Evolutionary conservation across 2,888 invertebrate species (phyloP).

Genomic region (Dermolepida albohirtum): DNA sequence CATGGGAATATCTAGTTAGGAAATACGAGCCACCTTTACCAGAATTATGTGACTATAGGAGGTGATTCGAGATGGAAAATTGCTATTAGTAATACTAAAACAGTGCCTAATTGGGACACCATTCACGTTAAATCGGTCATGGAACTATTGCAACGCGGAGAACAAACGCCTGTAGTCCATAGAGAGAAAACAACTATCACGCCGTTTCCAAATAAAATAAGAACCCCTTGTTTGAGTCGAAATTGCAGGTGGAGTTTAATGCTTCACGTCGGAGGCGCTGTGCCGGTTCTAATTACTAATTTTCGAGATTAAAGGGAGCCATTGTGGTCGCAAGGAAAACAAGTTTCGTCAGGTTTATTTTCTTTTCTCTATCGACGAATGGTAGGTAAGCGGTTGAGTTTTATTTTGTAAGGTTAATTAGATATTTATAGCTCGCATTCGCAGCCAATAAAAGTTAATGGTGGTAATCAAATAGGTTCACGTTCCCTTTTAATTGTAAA

Average conservation of each 20-base stretch:
- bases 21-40: no score
- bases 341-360: neutral
- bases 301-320: slow-evolving; percentile 20
- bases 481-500: no score
- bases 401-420: no score
- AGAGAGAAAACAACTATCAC: slow-evolving; percentile 21
- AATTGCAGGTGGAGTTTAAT: slow-evolving; percentile 14
- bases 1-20: no score
- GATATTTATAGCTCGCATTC: neutral
- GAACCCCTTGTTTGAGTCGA: slow-evolving; percentile 5
- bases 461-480: neutral
- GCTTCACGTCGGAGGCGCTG: slow-evolving; percentile 5
- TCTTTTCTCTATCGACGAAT: slow-evolving; percentile 3
- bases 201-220: slow-evolving; percentile 12
- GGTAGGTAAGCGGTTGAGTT: no score
- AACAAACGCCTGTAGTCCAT: neutral
- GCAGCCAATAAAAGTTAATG: neutral
- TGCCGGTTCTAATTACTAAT: slow-evolving; percentile 18
- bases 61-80: neutral
- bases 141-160: neutral
- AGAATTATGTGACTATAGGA: neutral
- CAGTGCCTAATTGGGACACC: slow-evolving; percentile 8
- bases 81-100: neutral
- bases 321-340: slow-evolving; percentile 6
- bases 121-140: slow-evolving; percentile 8